Conservation (phyloP, 2,888 invertebrate species). For the Platycheirus rosarum region DNA sequence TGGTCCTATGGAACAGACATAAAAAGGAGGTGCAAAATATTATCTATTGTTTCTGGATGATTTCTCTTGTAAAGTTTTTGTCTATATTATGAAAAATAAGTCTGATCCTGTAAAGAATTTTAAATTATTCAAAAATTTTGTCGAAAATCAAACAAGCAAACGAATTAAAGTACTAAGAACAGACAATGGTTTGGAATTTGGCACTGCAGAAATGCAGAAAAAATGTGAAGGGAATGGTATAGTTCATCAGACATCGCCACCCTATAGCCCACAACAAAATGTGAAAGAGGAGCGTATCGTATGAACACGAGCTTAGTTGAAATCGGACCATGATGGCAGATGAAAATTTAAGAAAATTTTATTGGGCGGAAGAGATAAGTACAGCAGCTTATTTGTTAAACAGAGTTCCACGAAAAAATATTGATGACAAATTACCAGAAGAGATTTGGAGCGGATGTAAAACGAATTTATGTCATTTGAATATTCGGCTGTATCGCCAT, state of each 20-base stretch:
- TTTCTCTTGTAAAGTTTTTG: slow-evolving; percentile 13
- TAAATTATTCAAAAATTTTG: neutral
- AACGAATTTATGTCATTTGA: slow-evolving; percentile 7
- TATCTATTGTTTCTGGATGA: too few relatives aligned
- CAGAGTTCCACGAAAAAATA: neutral
- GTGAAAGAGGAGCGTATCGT: neutral
- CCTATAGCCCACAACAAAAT: slow-evolving; percentile 7
- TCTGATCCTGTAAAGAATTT: slow-evolving; percentile 17
- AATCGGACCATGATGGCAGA: slow-evolving; percentile 4
- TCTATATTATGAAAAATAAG: slow-evolving; percentile 11
- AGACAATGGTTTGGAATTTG: too few relatives aligned
- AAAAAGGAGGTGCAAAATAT: too few relatives aligned
- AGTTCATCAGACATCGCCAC: slow-evolving; percentile 11
- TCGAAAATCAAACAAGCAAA: too few relatives aligned
- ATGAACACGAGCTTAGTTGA: slow-evolving; percentile 3
- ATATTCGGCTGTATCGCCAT: slow-evolving; percentile 23
- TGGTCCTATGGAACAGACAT: neutral
- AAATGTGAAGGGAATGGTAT: slow-evolving; percentile 2
- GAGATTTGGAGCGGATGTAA: too few relatives aligned
- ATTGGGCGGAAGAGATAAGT: neutral
- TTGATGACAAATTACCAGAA: too few relatives aligned
- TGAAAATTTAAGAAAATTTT: slow-evolving; percentile 1
- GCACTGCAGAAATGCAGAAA: too few relatives aligned
- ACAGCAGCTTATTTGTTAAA: neutral
- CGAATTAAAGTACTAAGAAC: too few relatives aligned